phyloP scores from a whole-genome alignment of 2,888 invertebrate species.

The Vanessa cardui region DNA sequence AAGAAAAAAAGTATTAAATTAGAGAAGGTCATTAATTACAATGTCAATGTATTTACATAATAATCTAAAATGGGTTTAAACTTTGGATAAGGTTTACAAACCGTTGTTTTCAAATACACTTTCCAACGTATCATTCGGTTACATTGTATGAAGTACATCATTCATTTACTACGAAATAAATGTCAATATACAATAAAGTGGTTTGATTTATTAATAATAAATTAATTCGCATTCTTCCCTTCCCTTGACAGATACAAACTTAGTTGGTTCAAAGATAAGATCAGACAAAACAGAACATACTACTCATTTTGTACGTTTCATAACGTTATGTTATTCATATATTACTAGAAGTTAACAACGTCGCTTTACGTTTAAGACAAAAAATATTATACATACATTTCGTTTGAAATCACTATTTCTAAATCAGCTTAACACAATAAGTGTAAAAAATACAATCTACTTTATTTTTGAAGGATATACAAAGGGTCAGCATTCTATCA shows the following conservation, averaged over 20 bases:
- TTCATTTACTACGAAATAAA: not conserved
- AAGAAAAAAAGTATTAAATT: conserved; percentile 19
- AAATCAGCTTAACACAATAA: not conserved
- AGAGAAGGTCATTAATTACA: not conserved
- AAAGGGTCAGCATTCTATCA: not conserved
- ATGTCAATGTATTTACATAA: conserved; percentile 28
- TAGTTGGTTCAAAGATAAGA: not conserved
- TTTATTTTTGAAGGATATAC: not conserved
- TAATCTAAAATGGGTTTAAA: not conserved
- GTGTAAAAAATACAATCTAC: not conserved
- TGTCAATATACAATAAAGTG: not conserved
- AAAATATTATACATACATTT: not conserved
- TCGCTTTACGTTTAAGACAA: too few species aligned
- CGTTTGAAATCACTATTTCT: not conserved
- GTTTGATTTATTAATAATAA: not conserved
- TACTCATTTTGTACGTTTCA: too few species aligned
- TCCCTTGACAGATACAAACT: not conserved
- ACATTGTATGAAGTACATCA: not conserved
- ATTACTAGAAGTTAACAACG: too few species aligned
- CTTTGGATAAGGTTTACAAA: not conserved
- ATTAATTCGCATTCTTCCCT: not conserved
- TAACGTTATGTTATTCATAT: too few species aligned
- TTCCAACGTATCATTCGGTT: not conserved
- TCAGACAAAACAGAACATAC: too few species aligned
- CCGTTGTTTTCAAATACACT: not conserved